Percentiles rank a stretch among this genome's conserved stretches.
phyloP scores from a whole-genome alignment of 2,113 vertebrate species.

The Oryzias curvinotus region DNA sequence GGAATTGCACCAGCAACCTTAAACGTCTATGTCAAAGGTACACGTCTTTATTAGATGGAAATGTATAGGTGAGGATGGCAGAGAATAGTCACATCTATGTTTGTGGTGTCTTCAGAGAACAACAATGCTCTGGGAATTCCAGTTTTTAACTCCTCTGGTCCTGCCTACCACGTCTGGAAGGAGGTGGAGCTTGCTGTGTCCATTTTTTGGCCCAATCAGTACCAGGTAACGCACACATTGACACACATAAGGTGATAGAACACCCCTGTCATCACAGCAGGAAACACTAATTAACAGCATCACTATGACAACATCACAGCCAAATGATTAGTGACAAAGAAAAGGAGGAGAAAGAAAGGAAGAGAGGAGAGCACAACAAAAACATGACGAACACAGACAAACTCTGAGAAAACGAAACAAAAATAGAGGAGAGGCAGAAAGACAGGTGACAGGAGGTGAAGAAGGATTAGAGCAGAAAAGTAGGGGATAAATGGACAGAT shows the following conservation, averaged over 20 bases:
- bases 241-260: slow-evolving; percentile 27
- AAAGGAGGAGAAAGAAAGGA: background rate
- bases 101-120: slow-evolving; percentile 77
- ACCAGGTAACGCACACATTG: slow-evolving; percentile 83
- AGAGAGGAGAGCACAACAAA: background rate
- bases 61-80: background rate
- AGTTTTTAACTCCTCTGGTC: slow-evolving; percentile 87
- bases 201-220: slow-evolving; percentile 96
- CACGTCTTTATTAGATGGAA: background rate
- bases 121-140: slow-evolving; percentile 86
- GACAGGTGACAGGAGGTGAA: slow-evolving; percentile 9
- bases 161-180: slow-evolving; percentile 83
- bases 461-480: slow-evolving; percentile 19
- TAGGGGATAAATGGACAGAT: background rate
- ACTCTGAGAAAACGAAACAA: too few relatives aligned
- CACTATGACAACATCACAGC: slow-evolving; percentile 22
- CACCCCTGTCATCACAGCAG: slow-evolving; percentile 23
- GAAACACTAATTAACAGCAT: slow-evolving; percentile 33
- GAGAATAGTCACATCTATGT: background rate
- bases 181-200: slow-evolving; percentile 92
- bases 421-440: background rate
- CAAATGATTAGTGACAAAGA: slow-evolving; percentile 15
- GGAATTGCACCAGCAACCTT: slow-evolving; percentile 81
- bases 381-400: too few relatives aligned
- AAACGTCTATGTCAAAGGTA: slow-evolving; percentile 86